These are phyloP conservation scores for Plusia festucae DNA, from an alignment of 2,888 invertebrate species.

Conservation along the genomic window DNA sequence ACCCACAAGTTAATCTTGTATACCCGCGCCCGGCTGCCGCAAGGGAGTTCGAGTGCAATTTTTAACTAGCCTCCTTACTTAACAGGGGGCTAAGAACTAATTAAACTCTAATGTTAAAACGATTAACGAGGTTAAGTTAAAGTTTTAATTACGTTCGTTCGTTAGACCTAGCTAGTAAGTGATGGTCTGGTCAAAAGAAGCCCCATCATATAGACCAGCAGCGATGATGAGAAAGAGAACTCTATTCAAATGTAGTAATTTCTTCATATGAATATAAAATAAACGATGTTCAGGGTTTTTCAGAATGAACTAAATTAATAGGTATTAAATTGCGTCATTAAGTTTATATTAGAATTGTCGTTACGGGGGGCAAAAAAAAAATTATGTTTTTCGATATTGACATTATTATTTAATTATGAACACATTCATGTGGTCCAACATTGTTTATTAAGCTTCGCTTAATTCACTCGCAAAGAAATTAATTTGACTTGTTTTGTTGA, in stretches of 20 bases:
- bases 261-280: too few species aligned
- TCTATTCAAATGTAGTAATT: too few species aligned
- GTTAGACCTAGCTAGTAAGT: too few species aligned
- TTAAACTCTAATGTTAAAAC: not conserved
- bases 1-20: slow-evolving; percentile 87
- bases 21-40: slow-evolving; percentile 90
- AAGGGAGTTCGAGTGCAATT: slow-evolving; percentile 92
- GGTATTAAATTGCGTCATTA: not conserved
- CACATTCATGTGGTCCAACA: not conserved
- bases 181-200: not conserved
- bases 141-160: too few species aligned
- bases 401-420: not conserved
- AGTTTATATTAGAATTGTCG: not conserved
- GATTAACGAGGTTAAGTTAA: too few species aligned
- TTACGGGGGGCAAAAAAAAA: not conserved
- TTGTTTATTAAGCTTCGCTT: not conserved
- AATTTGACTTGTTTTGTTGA: not conserved
- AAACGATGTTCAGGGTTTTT: not conserved
- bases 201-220: too few species aligned
- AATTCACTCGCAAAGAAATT: not conserved
- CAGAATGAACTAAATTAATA: too few species aligned
- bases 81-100: slow-evolving; percentile 74
- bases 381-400: not conserved
- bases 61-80: slow-evolving; percentile 94
- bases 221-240: too few species aligned